phyloP scores from a whole-genome alignment of 30 jellyfish, hydroid and myxozoan species.

The Aurelia aurita region DNA sequence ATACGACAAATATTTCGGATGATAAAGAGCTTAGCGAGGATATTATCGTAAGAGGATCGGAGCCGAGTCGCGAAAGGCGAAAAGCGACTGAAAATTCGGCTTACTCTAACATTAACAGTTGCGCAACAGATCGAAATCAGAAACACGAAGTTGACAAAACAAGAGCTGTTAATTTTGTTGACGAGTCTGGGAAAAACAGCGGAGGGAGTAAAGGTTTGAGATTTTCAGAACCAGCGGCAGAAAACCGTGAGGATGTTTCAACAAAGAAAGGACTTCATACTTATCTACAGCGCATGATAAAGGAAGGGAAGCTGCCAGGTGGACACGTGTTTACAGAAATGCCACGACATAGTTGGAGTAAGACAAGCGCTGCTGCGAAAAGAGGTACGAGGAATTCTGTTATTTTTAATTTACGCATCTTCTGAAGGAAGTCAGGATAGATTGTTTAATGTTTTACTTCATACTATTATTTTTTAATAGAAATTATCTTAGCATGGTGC shows the following conservation, averaged over 20 bases:
- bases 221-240: background rate
- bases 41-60: too few species aligned
- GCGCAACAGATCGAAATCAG: background rate
- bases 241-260: slow-evolving; percentile 36
- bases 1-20: background rate
- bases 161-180: background rate
- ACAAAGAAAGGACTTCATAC: slow-evolving; percentile 72
- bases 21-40: background rate
- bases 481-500: too few species aligned
- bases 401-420: background rate
- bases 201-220: background rate
- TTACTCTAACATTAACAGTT: background rate
- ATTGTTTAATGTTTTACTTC: too few species aligned
- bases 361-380: slow-evolving; percentile 60
- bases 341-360: slow-evolving; percentile 58
- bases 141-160: background rate
- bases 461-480: too few species aligned
- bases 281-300: slow-evolving; percentile 66
- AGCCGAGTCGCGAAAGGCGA: background rate
- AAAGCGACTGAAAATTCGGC: background rate
- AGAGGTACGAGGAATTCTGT: slow-evolving; percentile 25
- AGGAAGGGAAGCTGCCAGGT: slow-evolving; percentile 81
- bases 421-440: too few species aligned
- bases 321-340: background rate
- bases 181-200: slow-evolving; percentile 2